Percentiles rank a stretch among this genome's conserved stretches.
Evolutionary conservation across 2,888 invertebrate genomes (phyloP).

Genomic region (Chironomus riparius): DNA sequence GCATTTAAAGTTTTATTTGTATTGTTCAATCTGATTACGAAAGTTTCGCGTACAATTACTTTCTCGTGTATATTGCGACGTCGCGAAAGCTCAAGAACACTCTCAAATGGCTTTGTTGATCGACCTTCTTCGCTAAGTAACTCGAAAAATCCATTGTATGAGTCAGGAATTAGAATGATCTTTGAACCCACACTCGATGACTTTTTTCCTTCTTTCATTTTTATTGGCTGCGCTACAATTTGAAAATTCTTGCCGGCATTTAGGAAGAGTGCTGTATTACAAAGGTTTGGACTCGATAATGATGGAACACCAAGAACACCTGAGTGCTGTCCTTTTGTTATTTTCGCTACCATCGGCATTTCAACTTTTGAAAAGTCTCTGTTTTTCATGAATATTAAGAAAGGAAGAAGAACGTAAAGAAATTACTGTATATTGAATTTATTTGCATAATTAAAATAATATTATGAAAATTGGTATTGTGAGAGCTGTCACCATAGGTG

Average conservation of each 20-base stretch:
- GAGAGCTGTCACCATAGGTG: no score
- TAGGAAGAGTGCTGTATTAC: constrained; percentile 76
- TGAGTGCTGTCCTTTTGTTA: constrained; percentile 89
- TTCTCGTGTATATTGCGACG: constrained; percentile 46
- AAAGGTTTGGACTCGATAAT: constrained; percentile 73
- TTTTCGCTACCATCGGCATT: constrained; percentile 77
- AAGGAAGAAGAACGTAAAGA: background rate
- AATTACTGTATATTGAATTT: background rate
- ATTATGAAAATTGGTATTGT: no score
- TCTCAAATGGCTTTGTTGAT: constrained; percentile 81
- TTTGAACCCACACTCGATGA: constrained; percentile 72
- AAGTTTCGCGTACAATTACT: constrained; percentile 42
- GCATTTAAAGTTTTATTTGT: constrained; percentile 57
- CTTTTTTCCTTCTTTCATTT: constrained; percentile 78
- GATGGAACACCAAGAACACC: constrained; percentile 76
- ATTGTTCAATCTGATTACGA: constrained; percentile 38
- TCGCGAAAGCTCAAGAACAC: constrained; percentile 72
- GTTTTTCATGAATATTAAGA: background rate
- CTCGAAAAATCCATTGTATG: constrained; percentile 88
- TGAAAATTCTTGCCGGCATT: constrained; percentile 78
- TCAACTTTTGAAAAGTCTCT: constrained; percentile 58
- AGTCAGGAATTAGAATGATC: constrained; percentile 74
- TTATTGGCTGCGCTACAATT: constrained; percentile 79
- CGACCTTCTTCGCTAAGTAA: constrained; percentile 88
- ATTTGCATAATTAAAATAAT: no score